Evolutionary conservation across 1,140 invertebrate species (phyloP), one percentile per base, ranked within the genome.

Genomic region (Brachionus manjavacas): DNA sequence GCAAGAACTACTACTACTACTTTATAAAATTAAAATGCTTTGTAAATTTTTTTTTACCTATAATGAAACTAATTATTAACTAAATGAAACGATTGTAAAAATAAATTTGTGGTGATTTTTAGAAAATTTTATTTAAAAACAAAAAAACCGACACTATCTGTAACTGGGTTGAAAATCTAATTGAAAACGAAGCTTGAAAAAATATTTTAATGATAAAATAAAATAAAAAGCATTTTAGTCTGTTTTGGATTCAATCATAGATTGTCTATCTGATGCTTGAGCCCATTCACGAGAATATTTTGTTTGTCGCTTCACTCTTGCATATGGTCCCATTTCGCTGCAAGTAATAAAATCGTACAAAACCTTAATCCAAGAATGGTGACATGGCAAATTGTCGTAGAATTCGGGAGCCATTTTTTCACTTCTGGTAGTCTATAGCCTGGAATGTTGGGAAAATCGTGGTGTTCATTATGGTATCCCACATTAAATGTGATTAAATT

Each of bases 401-500:
- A 94, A 98, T 89, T 98, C 96, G 0, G 93, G 88, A 0, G 96
- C 96, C 85, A 97, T 96, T 85, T 92, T 88, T 93, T 94, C 1
- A 98, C 43, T 64, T 84, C 43, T 43, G 83, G 83, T 28, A 84
- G 60, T 64, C 60, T 74, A n/a, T 66, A 68, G 7, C 83, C 66
- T 1, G 83, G 68, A 20, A 84, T 84, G 28, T 84, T 68, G 16
- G 83, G 83, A 84, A 85, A 74, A 52, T 80, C 91, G 95, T 92
- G 87, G 85, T 91, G 91, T 84, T 91, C 91, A 84, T 91, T 91
- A 86, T 91, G 91, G 84, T 91, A 91, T 7, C 97, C 97, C 46
- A 99, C 97, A 90, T 99, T 99, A 89, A 98, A 99, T 0, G 96
- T 98, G 41, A 99, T 94, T 89, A 92, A 94, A 90, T 99, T 99